Base-by-base conservation (phyloP, 2,113 vertebrate species). In the Ramphastos sulfuratus region DNA sequence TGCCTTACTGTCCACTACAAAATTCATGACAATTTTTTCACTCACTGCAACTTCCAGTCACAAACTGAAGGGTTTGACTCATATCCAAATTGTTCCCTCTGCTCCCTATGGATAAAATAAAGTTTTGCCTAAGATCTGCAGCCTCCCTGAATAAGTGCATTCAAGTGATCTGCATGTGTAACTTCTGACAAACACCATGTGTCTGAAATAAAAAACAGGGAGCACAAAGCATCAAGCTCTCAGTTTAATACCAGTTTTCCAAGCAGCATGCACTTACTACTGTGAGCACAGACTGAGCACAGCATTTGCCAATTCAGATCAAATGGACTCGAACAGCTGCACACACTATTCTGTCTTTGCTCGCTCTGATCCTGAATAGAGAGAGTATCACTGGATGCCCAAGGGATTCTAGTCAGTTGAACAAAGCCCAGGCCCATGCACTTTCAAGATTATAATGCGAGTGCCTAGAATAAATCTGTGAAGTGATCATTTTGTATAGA, bases 241-340 rank as follows among this genome's bases (percentile, higher is more conserved):
- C 33, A 16, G 27, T 80, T 77, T 77, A 63, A 50, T 55, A 85
- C 18, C 69, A 30, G 21, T 72, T 86, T 78, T 54, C 63, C 61
- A 50, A 75, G 74, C 1, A 5, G 42, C 18, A 33, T 39, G 70
- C 89, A 67, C 69, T 92, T 61, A 81, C 61, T 75, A 10, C 33
- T 64, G 63, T 1, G 7, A 72, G 70, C 63, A 75, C 28, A 82
- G 70, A 33, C 28, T 20, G 42, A 27, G 56, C 56, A 48, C 4
- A 27, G 15, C 7, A 39, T 69, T 87, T 82, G 63, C 84, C 63
- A 85, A 3, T n/a, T 81, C 70, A 20, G 58, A 44, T 5, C 13
- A 46, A 86, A 91, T 6, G 28, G 94, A 79, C 44, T 69, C 1
- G 2, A 93, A 65, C 91, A 94, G 84, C 89, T 94, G 91, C 81